Conservation (phyloP, 2,888 invertebrate species). For the Apodemia duryi region DNA sequence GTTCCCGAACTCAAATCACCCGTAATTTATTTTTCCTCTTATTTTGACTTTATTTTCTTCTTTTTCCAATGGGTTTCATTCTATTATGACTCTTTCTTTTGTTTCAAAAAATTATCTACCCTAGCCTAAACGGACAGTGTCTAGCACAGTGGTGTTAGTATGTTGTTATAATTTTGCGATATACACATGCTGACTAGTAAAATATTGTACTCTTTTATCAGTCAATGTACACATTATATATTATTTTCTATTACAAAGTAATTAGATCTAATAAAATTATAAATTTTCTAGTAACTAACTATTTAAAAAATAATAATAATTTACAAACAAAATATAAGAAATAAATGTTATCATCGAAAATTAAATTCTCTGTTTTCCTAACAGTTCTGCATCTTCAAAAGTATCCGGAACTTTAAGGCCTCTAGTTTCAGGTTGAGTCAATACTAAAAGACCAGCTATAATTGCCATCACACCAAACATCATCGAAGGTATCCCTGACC, state of each 20-base stretch:
- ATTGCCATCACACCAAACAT: constrained; percentile 61
- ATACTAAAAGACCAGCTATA: constrained; percentile 52
- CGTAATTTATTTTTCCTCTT: too few relatives aligned
- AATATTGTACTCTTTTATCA: too few relatives aligned
- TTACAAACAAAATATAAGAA: not conserved
- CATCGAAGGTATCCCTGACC: constrained; percentile 63
- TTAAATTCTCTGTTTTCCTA: constrained; percentile 40
- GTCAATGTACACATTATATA: too few relatives aligned
- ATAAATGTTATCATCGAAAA: not conserved
- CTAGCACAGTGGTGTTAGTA: too few relatives aligned
- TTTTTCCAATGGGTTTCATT: too few relatives aligned
- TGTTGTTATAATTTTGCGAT: too few relatives aligned
- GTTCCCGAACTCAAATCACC: too few relatives aligned
- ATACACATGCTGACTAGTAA: too few relatives aligned
- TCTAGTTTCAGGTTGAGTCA: constrained; percentile 65
- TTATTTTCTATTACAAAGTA: not conserved
- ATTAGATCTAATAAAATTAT: not conserved
- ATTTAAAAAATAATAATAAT: not conserved
- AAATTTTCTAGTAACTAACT: not conserved
- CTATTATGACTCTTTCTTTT: too few relatives aligned
- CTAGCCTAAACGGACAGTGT: too few relatives aligned
- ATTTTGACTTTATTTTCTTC: too few relatives aligned
- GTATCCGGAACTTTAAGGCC: constrained; percentile 64
- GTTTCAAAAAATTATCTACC: too few relatives aligned
- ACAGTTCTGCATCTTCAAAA: constrained; percentile 63